A percentile compares a stretch with the other conserved stretches of the same genome.
Conservation (phyloP, 2,113 vertebrate genomes). For the Trinectes maculatus region DNA sequence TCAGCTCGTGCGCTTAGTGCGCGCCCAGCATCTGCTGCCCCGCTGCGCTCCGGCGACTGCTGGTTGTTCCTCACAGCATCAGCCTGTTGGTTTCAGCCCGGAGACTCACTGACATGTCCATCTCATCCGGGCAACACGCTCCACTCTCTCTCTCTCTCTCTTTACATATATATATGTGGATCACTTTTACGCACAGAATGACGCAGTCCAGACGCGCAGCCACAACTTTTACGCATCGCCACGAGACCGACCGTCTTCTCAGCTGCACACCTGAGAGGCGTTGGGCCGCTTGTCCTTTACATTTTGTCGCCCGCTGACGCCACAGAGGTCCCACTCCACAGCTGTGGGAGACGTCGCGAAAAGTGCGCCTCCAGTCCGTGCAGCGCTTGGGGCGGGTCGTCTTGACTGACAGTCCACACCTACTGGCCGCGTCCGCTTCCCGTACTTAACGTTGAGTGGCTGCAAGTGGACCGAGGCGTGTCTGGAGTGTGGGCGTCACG, state of each 20-base stretch:
- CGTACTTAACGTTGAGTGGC: slow-evolving; percentile 15
- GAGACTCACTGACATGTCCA: slow-evolving; percentile 31
- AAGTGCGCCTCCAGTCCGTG: slow-evolving; percentile 54
- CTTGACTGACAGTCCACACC: slow-evolving; percentile 68
- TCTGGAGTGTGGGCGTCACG: slow-evolving; percentile 15
- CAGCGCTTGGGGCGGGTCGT: slow-evolving; percentile 48
- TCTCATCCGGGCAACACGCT: slow-evolving; percentile 1
- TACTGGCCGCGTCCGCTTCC: slow-evolving; percentile 30
- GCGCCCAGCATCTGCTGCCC: slow-evolving; percentile 28
- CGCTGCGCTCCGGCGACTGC: slow-evolving; percentile 19
- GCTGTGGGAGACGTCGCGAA: slow-evolving; percentile 59
- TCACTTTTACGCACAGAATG: slow-evolving; percentile 59
- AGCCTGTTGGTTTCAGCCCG: slow-evolving; percentile 10
- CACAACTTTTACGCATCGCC: slow-evolving; percentile 31
- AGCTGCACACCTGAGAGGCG: slow-evolving; percentile 59
- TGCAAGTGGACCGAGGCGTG: slow-evolving; percentile 28
- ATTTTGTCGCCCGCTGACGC: slow-evolving; percentile 52
- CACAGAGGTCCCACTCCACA: slow-evolving; percentile 41
- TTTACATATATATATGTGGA: too few relatives aligned
- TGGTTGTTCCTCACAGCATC: slow-evolving; percentile 7
- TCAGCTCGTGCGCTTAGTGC: slow-evolving; percentile 53
- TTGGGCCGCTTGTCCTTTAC: slow-evolving; percentile 39
- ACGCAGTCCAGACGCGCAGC: neutral
- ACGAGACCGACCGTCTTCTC: neutral
- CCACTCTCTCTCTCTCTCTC: slow-evolving; percentile 12